These are phyloP conservation scores for Mythimna ferrago DNA, from an alignment of 2,888 invertebrate species.

Conservation along the genomic window DNA sequence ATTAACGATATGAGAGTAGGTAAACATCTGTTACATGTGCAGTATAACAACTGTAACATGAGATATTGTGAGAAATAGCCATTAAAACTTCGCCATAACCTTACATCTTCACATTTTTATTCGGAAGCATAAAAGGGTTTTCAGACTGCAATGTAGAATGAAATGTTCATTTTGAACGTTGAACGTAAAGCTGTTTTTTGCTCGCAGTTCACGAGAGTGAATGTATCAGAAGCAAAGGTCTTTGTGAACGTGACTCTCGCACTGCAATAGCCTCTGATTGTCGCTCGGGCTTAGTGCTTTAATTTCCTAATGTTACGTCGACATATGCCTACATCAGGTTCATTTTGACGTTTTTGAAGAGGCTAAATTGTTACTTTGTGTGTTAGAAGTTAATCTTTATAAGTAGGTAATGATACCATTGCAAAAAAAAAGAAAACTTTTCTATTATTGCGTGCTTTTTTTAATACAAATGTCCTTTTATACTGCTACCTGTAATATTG, in stretches of 20 bases:
- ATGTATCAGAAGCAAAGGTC: constrained; percentile 15
- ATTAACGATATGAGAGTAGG: not conserved
- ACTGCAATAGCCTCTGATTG: constrained; percentile 12
- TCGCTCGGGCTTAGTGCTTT: constrained; percentile 24
- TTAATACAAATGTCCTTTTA: too few species aligned
- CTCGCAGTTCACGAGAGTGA: constrained; percentile 21
- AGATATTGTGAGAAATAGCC: constrained; percentile 15
- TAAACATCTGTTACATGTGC: not conserved
- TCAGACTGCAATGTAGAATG: constrained; percentile 29
- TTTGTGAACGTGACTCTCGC: constrained; percentile 33
- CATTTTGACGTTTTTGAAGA: constrained; percentile 9
- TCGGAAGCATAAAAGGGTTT: constrained; percentile 14
- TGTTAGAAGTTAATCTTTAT: not conserved
- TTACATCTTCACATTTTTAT: constrained; percentile 36
- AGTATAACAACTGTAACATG: constrained; percentile 5
- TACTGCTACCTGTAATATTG: not conserved
- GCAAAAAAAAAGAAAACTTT: not conserved
- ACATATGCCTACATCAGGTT: not conserved
- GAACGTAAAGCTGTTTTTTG: constrained; percentile 30
- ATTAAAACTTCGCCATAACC: constrained; percentile 18
- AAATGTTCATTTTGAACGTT: constrained; percentile 3
- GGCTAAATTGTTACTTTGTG: not conserved
- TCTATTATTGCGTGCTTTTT: too few species aligned
- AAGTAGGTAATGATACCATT: not conserved
- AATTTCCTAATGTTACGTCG: constrained; percentile 1